Evolutionary conservation across 2,113 vertebrate genomes (phyloP), one percentile per base, ranked within the genome.

Genomic region (Zosterops japonicus): DNA sequence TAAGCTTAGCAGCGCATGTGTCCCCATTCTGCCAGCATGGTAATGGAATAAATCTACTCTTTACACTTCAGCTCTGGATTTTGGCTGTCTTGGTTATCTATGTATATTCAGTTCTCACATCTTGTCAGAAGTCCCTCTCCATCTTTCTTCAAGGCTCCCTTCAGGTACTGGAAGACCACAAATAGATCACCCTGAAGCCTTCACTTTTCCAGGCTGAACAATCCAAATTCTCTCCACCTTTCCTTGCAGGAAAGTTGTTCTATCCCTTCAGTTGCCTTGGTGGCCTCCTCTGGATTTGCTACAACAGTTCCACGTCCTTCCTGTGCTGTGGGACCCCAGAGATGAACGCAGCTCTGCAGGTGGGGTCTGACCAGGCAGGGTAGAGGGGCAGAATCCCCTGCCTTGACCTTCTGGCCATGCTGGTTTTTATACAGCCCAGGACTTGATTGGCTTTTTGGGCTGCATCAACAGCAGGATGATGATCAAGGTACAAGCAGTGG

Each of bases 391-490:
- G 16, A 82, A 82, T 60, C 16, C 29, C n/a, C 29, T 46, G 12
- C 29, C 20, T 22, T 39, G 39, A 41, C 11, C n/a, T 41, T 11
- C 16, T 83, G 39, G 29, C n/a, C 53, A n/a, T 0, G 0, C 24
- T 75, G 53, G 15, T 41, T 59, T n/a, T 59, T 28, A 12, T n/a
- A 17, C 24, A 75, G 28, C 28, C 24, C 17, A 35, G 39, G 28
- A 39, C 46, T 17, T 9, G 11, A n/a, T 1, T 75, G 46, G 28
- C 7, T 55, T 47, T 83, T 53, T 27, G 53, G 21, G 24, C 13
- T 53, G 21, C 41, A 41, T 41, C 39, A 68, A 68, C 17, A 60
- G 12, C 61, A 60, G 10, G 29, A 18, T 60, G 53, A 3, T 35
- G 46, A 35, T 29, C 24, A 67, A 68, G 57, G 42, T 16, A 76